Conservation (phyloP, 2,797 vertebrate species). For the Leptatherina wallacei region DNA sequence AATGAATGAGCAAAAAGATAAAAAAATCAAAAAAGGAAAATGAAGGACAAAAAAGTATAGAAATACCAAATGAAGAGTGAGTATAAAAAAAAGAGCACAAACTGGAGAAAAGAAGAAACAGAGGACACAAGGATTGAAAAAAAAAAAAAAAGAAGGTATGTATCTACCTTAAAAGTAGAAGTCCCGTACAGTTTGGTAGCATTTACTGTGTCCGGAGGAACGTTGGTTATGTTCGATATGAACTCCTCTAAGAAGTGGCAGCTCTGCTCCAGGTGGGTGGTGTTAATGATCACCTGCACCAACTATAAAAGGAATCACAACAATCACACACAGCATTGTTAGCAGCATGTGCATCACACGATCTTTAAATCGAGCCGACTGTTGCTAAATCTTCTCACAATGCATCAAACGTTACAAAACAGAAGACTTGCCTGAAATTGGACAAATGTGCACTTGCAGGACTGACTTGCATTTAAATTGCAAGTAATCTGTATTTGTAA, state of each 20-base stretch:
- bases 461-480: no score
- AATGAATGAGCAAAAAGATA: background rate
- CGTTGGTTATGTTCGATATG: constrained; percentile 97
- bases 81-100: background rate
- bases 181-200: constrained; percentile 95
- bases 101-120: no score
- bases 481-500: no score
- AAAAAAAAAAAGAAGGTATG: background rate
- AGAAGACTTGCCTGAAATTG: background rate
- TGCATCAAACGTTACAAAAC: background rate
- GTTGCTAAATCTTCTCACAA: background rate
- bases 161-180: constrained; percentile 93
- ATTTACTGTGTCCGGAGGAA: constrained; percentile 91
- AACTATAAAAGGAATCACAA: constrained; percentile 75
- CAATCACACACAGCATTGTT: background rate
- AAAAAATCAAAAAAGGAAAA: background rate
- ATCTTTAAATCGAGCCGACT: background rate
- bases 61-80: background rate
- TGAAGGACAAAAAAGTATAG: no score
- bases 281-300: constrained; percentile 98
- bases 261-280: constrained; percentile 94
- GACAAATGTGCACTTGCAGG: background rate
- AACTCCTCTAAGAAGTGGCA: constrained; percentile 96
- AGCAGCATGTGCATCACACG: background rate
- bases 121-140: background rate